Base-by-base conservation (phyloP, 1,140 invertebrate genomes). In the Heliothis virescens region DNA sequence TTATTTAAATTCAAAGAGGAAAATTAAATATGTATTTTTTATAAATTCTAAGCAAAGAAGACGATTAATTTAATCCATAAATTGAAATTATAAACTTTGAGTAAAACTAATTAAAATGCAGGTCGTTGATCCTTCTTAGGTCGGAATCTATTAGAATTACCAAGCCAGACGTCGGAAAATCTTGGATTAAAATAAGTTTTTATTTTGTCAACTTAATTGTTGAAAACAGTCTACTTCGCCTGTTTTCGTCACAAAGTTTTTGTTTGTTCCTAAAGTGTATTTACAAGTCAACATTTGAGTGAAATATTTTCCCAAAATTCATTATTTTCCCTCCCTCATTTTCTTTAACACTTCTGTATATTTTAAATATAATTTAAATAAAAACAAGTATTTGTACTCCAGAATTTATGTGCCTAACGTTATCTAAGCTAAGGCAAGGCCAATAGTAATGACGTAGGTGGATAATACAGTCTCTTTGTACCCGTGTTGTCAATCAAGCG, bases 171-270 rank as follows among this genome's bases (percentile, higher is more conserved):
- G 60, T 63, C 60, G 34, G 29, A 47, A 63, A 63, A 63, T 41
- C 15, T 63, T 41, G 60, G 34, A 13, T 16, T 41, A 2, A 63
- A 41, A 15, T 18, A 41, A 63, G 15, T 63, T 63, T 63, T 63
- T 63, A 41, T 41, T 47, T n/a, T 63, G 29, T 7, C 4, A 63
- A 63, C 60, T 26, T 62, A 62, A 63, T 63, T 63, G 60, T 63
- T 41, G 4, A 41, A 63, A 63, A 41, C 29, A 10, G 13, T n/a
- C 29, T n/a, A 63, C 60, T 63, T 15, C 60, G 60, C 29, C n/a
- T 63, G 60, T 63, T 63, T 41, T 63, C 29, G n/a, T n/a, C 60
- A 41, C 5, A 63, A 63, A 63, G 60, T 63, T 63, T 47, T 63
- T 47, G 9, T 9, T 41, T 62, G 21, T 26, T 62, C 5, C 29